Evolutionary conservation across 2,797 vertebrate species (phyloP), one percentile per base, ranked within the genome.

Genomic region (Micromesistius poutassou): DNA sequence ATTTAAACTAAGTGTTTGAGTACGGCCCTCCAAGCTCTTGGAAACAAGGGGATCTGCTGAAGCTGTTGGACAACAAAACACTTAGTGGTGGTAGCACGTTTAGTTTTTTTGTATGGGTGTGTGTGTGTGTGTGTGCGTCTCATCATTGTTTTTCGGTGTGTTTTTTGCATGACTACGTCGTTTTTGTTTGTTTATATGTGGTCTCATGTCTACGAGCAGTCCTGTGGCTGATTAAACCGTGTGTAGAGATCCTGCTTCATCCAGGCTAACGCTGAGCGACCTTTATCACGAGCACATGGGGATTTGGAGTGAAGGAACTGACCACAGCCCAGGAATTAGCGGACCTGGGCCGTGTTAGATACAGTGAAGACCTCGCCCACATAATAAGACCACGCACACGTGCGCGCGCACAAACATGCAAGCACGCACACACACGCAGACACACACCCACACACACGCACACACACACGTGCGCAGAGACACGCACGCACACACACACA

Each of bases 281-380:
- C 42, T 22, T 62, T 33, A 75, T 7, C 42, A 14, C 42, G 33
- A 70, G 38, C 75, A 76, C 62, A 75, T 68, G 74, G 25, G 30
- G 70, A 25, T 66, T 76, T 42, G 74, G 30, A 74, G 70, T 78
- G 28, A 50, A 79, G 72, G 74, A 79, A 80, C 75, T 82, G 77
- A 80, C 77, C 78, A 77, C 76, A 76, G 81, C 42, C 42, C 13
- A 14, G 14, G 42, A 14, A 46, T 46, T 46, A 46, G 42, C 14
- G n/a, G 50, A 55, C 19, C 50, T 55, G 50, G 50, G 19, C 50
- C 50, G 19, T 55, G 5, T 19, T 55, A 55, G 50, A 55, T 55
- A 55, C 50, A 22, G 50, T 22, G 16, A 55, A 55, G 50, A 22
- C 50, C 50, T 55, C 19, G n/a, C 50, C 50, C 50, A 4, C 13